Base-by-base conservation (phyloP, 2,888 invertebrate genomes). In the Seladonia tumulorum region DNA sequence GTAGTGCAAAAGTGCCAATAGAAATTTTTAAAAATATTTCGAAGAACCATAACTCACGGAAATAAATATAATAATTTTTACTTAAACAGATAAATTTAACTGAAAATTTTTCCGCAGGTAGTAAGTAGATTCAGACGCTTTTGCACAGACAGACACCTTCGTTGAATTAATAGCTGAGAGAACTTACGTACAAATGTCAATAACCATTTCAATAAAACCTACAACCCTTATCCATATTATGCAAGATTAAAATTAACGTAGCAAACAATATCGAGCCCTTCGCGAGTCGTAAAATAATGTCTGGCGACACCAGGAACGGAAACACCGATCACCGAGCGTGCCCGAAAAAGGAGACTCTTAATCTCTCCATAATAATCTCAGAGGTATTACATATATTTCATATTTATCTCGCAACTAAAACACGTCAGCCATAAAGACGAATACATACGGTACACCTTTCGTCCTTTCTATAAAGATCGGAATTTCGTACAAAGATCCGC, bases 401-500 rank as follows among this genome's bases (percentile, higher is more conserved):
- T 53, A n/a, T 53, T 53, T 53, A 53, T 53, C 53, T 53, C 10
- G 2, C 49, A 53, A n/a, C 53, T 53, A 22, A 53, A 53, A 10
- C 10, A 8, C n/a, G n/a, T 57, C 22, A 57, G 57, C 57, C n/a
- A 12, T n/a, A 57, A 57, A 57, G n/a, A 0, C n/a, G n/a, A n/a
- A 12, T 57, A 57, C n/a, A n/a, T 4, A n/a, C n/a, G 12, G 12
- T 8, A 12, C 57, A 57, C n/a, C 57, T 57, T 57, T 57, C 57
- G 57, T 57, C 45, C 45, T 10, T 57, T 57, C 57, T 12, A 57
- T 63, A 63, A 63, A 63, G 63, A 63, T 29, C 63, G 63, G 63
- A 63, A 63, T 63, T 29, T 63, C 29, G 63, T 63, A 0, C 7
- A 18, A 18, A 63, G 63, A 63, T 29, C 63, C 29, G 63, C 3